phyloP scores from a whole-genome alignment of 2,797 vertebrate species.

The Aplochiton taeniatus region DNA sequence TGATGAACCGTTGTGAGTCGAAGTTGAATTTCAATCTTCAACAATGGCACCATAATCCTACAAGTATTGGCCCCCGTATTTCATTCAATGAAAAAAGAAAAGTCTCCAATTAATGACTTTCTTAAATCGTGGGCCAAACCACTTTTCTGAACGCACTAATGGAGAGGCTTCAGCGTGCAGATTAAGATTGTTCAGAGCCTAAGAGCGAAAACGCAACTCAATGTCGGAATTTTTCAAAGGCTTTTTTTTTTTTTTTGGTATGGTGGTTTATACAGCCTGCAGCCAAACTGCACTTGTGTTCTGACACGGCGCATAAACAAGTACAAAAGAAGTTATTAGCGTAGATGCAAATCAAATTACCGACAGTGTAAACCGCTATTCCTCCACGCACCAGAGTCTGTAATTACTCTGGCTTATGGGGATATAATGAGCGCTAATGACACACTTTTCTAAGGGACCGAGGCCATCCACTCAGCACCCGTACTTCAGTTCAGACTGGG shows the following conservation, averaged over 20 bases:
- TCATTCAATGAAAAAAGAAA: slow-evolving; percentile 40
- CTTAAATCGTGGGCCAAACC: slow-evolving; percentile 61
- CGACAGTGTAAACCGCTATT: slow-evolving; percentile 83
- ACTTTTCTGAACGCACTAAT: slow-evolving; percentile 69
- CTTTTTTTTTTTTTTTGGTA: slow-evolving; percentile 45
- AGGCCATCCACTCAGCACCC: slow-evolving; percentile 61
- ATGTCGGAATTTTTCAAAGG: slow-evolving; percentile 75
- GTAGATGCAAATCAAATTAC: slow-evolving; percentile 88
- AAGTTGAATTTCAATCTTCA: too few species aligned
- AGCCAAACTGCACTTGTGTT: slow-evolving; percentile 84
- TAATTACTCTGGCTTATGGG: slow-evolving; percentile 83
- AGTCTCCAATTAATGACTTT: slow-evolving; percentile 52
- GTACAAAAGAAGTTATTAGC: slow-evolving; percentile 86
- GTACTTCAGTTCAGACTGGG: too few species aligned
- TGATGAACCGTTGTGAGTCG: too few species aligned
- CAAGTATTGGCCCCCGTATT: slow-evolving; percentile 48
- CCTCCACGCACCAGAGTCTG: slow-evolving; percentile 80
- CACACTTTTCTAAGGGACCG: slow-evolving; percentile 60
- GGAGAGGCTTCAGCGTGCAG: slow-evolving; percentile 57
- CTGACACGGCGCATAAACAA: slow-evolving; percentile 85
- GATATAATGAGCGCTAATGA: slow-evolving; percentile 85
- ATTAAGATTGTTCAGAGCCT: slow-evolving; percentile 66
- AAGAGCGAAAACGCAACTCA: slow-evolving; percentile 74
- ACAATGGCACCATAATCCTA: too few species aligned
- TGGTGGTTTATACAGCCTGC: slow-evolving; percentile 72